Conservation (phyloP, 2,888 invertebrate genomes). For the Drosophila niveifrons region DNA sequence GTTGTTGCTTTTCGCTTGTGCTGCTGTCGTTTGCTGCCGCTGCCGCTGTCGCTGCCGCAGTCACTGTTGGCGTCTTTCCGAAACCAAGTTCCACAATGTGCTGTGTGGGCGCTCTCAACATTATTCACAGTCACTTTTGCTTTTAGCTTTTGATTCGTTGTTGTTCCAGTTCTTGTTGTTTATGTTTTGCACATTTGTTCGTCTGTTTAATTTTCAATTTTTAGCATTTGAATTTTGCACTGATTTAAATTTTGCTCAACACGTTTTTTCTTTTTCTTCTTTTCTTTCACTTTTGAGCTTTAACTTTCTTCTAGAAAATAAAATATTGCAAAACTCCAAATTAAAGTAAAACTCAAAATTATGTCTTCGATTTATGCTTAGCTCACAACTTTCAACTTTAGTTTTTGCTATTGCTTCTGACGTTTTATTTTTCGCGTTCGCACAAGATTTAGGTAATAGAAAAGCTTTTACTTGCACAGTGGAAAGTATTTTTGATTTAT, state of each 20-base stretch:
- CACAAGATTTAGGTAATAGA: conserved; percentile 1
- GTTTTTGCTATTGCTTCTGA: neutral
- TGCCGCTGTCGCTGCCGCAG: conserved; percentile 45
- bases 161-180: conserved; percentile 28
- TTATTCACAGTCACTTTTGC: conserved; percentile 82
- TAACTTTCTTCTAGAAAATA: conserved; percentile 64
- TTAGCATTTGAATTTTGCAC: conserved; percentile 48
- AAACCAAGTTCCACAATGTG: conserved; percentile 85
- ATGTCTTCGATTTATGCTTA: conserved; percentile 26
- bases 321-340: conserved; percentile 44
- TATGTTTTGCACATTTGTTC: conserved; percentile 47
- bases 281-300: conserved; percentile 27
- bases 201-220: conserved; percentile 36
- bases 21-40: conserved; percentile 30
- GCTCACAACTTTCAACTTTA: conserved; percentile 31
- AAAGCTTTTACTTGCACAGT: conserved; percentile 55
- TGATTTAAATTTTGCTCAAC: conserved; percentile 52
- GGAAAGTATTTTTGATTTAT: conserved; percentile 15
- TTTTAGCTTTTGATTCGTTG: conserved; percentile 49
- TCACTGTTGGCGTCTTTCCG: conserved; percentile 71
- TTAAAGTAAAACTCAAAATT: conserved; percentile 27
- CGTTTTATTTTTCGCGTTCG: conserved; percentile 5
- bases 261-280: conserved; percentile 42
- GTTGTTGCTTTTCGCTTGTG: conserved; percentile 44
- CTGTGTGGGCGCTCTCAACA: conserved; percentile 86